Evolutionary conservation across 2,113 vertebrate species (phyloP).

Genomic region (Perognathus longimembris): DNA sequence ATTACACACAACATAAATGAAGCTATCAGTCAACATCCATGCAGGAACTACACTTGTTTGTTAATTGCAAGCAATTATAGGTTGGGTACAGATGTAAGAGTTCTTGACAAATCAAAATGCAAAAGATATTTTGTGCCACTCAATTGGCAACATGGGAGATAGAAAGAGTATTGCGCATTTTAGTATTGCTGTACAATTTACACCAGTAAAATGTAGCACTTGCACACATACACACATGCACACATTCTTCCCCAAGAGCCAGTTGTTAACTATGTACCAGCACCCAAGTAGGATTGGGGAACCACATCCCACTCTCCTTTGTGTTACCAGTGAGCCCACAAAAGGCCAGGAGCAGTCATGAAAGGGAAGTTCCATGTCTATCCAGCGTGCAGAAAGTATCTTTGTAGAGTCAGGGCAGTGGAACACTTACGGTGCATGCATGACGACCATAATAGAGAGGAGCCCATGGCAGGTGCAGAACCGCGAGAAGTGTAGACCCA

Average conservation of each 20-base stretch:
- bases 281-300: background rate
- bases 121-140: slow-evolving; percentile 1
- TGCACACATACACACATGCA: no score
- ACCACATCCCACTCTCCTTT: background rate
- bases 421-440: fast-evolving
- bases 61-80: background rate
- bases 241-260: background rate
- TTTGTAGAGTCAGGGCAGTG: background rate
- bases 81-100: background rate
- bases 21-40: background rate
- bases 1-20: background rate
- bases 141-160: background rate
- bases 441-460: background rate
- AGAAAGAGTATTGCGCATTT: background rate
- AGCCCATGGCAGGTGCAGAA: background rate
- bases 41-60: background rate
- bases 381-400: background rate
- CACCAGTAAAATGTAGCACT: background rate
- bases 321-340: background rate
- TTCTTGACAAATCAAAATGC: background rate
- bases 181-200: background rate
- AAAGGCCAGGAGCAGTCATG: background rate
- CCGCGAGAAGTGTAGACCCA: background rate
- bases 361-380: background rate
- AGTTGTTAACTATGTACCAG: background rate